A percentile compares a stretch with the other conserved stretches of the same genome.
Conservation (phyloP, 2,113 vertebrate species). For the Centropus unirufus region DNA sequence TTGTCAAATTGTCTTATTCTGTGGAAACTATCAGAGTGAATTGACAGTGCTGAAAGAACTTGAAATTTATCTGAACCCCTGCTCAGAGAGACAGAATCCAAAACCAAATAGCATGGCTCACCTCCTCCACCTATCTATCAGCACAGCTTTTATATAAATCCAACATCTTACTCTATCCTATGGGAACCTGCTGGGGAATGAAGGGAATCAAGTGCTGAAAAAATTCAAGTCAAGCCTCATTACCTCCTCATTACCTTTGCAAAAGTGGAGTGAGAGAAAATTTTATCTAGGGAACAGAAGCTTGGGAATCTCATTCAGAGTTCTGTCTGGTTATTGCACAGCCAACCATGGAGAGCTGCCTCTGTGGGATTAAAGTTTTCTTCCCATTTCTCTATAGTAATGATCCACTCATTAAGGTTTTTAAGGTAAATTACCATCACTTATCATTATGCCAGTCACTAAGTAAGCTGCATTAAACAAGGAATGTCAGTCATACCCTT, state of each 20-base stretch:
- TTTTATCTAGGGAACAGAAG: conserved; percentile 80
- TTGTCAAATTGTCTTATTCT: conserved; percentile 67
- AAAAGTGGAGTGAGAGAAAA: conserved; percentile 84
- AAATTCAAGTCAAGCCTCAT: conserved; percentile 92
- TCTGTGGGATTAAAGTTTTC: conserved; percentile 83
- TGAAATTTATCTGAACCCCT: conserved; percentile 68
- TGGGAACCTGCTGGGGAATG: conserved; percentile 84
- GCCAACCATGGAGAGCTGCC: conserved; percentile 83
- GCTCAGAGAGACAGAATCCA: conserved; percentile 65
- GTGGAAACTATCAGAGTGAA: conserved; percentile 62
- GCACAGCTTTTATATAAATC: conserved; percentile 76
- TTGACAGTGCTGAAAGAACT: conserved; percentile 64
- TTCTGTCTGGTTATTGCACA: conserved; percentile 85
- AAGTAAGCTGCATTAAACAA: conserved; percentile 76
- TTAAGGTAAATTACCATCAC: conserved; percentile 83
- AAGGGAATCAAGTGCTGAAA: conserved; percentile 80
- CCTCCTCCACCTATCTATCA: conserved; percentile 81
- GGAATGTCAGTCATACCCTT: conserved; percentile 65
- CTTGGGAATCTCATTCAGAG: conserved; percentile 82
- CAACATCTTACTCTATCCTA: conserved; percentile 81
- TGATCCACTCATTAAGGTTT: conserved; percentile 86
- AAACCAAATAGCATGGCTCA: conserved; percentile 70
- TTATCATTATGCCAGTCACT: conserved; percentile 75
- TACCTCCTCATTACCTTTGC: conserved; percentile 94
- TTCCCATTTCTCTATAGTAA: conserved; percentile 82